Evolutionary conservation across 2,113 vertebrate genomes (phyloP).

Genomic region (Amphilophus citrinellus): DNA sequence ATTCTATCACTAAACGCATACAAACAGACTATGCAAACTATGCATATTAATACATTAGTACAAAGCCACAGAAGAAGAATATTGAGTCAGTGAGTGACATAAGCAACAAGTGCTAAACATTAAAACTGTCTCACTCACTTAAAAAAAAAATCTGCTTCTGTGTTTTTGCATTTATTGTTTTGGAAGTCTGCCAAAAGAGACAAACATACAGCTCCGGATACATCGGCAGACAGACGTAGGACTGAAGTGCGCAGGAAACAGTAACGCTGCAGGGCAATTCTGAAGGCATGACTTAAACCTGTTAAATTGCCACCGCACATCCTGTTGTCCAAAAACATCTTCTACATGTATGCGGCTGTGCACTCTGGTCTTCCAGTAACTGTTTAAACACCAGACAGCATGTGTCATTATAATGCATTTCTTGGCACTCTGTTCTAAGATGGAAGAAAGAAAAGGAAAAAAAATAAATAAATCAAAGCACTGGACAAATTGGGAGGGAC

Average conservation of each 20-base stretch:
- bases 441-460: background rate
- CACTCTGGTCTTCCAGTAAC: constrained; percentile 46
- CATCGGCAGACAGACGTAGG: background rate
- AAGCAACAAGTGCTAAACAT: background rate
- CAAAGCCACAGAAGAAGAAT: background rate
- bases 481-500: constrained; percentile 40
- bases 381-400: constrained; percentile 59
- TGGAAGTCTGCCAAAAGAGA: constrained; percentile 46
- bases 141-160: background rate
- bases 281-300: constrained; percentile 75
- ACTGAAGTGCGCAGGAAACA: constrained; percentile 53
- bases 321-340: constrained; percentile 72
- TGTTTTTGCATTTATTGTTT: constrained; percentile 43
- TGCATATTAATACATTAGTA: background rate
- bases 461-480: background rate
- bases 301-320: constrained; percentile 75
- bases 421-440: constrained; percentile 44
- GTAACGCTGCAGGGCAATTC: constrained; percentile 72
- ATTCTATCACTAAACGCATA: too few relatives aligned
- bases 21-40: background rate
- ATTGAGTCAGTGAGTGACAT: background rate
- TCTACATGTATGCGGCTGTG: constrained; percentile 38
- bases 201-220: background rate
- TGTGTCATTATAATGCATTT: constrained; percentile 58
- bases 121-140: background rate